These are phyloP conservation scores for Mustela nigripes DNA, from an alignment of 2,113 vertebrate species.

Conservation along the genomic window DNA sequence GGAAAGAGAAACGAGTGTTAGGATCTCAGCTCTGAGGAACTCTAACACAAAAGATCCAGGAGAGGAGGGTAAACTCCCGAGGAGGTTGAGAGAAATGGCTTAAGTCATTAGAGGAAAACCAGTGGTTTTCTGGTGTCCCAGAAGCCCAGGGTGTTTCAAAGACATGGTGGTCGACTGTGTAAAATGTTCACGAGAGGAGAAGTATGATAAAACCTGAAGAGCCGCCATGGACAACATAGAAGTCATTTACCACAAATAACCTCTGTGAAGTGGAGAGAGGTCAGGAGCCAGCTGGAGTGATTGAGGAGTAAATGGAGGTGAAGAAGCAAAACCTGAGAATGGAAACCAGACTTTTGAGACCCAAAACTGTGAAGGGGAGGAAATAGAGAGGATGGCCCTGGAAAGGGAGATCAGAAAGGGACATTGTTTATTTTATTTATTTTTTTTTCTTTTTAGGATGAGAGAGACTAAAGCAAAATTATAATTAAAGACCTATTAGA, in stretches of 20 bases:
- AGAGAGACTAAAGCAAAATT: neutral
- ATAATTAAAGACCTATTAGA: neutral
- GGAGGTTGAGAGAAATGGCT: neutral
- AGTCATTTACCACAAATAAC: neutral
- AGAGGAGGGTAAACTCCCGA: neutral
- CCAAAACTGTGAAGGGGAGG: neutral
- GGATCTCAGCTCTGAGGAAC: neutral
- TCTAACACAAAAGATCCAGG: neutral
- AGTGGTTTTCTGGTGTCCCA: neutral
- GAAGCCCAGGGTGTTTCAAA: neutral
- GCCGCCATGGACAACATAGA: neutral
- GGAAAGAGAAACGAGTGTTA: neutral
- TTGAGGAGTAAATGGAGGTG: neutral
- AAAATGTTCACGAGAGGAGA: neutral
- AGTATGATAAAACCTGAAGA: neutral
- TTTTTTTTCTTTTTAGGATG: neutral
- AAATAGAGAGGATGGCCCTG: neutral
- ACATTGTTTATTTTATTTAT: neutral
- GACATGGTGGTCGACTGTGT: neutral
- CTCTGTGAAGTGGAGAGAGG: neutral
- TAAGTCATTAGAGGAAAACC: neutral
- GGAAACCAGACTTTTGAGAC: neutral
- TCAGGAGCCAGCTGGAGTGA: neutral
- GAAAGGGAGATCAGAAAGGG: neutral
- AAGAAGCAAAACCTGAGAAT: neutral